Evolutionary conservation across 2,113 vertebrate genomes (phyloP).

Genomic region (Procavia capensis): DNA sequence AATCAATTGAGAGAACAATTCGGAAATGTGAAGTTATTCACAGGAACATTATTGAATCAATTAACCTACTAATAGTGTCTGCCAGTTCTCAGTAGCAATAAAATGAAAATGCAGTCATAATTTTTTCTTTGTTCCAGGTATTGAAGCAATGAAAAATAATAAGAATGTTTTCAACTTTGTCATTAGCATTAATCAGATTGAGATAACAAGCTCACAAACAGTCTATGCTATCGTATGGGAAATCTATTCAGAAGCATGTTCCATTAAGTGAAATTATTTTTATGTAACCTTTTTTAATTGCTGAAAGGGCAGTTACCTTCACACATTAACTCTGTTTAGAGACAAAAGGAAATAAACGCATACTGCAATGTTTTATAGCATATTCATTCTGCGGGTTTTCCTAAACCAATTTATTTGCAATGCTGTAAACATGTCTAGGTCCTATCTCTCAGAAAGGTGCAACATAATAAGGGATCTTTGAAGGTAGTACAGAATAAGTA

Average conservation of each 20-base stretch:
- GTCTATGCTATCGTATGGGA: constrained; percentile 25
- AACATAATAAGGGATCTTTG: background rate
- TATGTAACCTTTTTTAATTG: constrained; percentile 56
- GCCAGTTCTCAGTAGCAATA: constrained; percentile 46
- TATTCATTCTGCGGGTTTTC: background rate
- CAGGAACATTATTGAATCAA: constrained; percentile 52
- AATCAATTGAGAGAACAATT: constrained; percentile 3
- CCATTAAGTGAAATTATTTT: constrained; percentile 67
- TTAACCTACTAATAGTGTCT: constrained; percentile 40
- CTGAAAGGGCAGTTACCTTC: constrained; percentile 1
- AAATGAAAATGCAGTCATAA: constrained; percentile 57
- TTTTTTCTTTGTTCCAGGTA: constrained; percentile 60
- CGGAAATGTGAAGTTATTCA: constrained; percentile 54
- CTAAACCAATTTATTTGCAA: background rate
- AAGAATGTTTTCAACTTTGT: constrained; percentile 62
- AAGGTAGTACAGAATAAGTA: background rate
- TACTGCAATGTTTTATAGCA: background rate
- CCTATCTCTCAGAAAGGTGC: background rate
- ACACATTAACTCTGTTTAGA: constrained; percentile 25
- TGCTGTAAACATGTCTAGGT: background rate
- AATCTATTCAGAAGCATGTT: constrained; percentile 55
- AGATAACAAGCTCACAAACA: constrained; percentile 4
- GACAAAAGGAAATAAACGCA: constrained; percentile 15
- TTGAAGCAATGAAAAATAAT: constrained; percentile 56
- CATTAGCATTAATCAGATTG: constrained; percentile 52